Base-by-base conservation (phyloP, 2,888 invertebrate genomes). In the Bunonema sp. region DNA sequence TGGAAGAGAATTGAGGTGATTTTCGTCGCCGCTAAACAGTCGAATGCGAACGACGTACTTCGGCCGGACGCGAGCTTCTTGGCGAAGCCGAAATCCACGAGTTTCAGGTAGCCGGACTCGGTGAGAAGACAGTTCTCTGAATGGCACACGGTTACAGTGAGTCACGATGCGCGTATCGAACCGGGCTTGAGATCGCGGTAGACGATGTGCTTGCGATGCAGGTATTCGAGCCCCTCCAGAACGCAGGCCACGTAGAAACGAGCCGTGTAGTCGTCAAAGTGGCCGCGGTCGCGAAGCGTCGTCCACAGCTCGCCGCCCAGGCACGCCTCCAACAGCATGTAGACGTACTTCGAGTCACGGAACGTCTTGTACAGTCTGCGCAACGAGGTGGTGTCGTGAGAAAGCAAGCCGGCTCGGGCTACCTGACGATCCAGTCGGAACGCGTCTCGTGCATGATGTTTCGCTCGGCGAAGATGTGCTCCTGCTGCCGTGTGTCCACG, bases 271-370 rank as follows among this genome's bases (percentile, higher is more conserved):
- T 70, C 69, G 41, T 69, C 69, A 41, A 69, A 69, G 46, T 67
- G 64, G 31, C 59, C 59, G 59, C 82, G 80, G 66, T 82, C 82
- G 61, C 88, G 81, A 49, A 89, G 77, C n/a, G 87, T 79, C 1
- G 85, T 84, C 84, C 87, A 91, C 10, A 91, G 79, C 70, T 89
- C 89, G 1, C 89, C 89, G 1, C 89, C 89, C 39, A 91, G 76
- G 61, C 88, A 85, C 1, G 82, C 81, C 72, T 91, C 91, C 82
- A 91, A 82, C 35, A 91, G 72, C 75, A 89, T 86, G 70, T 89
- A 91, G 1, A 91, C 80, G 70, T 82, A 87, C 68, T 86, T 87
- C 44, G 77, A 78, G 71, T 91, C 88, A 62, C 82, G 82, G 71
- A 81, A 89, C 2, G 89, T 91, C 57, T 80, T 86, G 70, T 88